phyloP scores from a whole-genome alignment of 2,888 invertebrate species.

The Thera obeliscata region DNA sequence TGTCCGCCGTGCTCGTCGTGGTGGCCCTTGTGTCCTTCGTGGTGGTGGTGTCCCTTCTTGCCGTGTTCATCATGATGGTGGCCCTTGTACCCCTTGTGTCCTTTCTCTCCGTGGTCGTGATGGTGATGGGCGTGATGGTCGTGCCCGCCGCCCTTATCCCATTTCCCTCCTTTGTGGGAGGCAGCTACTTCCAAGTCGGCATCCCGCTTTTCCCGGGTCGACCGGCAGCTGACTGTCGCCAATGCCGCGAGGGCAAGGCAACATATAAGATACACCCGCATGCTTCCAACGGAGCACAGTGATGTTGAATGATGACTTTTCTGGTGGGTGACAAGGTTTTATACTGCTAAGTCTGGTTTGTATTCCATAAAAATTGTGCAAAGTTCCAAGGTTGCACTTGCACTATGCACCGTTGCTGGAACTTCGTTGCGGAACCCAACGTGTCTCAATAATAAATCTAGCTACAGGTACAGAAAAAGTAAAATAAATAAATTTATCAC shows the following conservation, averaged over 20 bases:
- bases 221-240: conserved; percentile 81
- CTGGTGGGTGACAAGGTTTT: conserved; percentile 66
- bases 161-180: conserved; percentile 71
- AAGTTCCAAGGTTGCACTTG: conserved; percentile 74
- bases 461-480: conserved; percentile 16
- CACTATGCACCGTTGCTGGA: conserved; percentile 55
- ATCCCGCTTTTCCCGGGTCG: conserved; percentile 74
- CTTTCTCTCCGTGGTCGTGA: conserved; percentile 88
- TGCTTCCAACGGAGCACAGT: conserved; percentile 63
- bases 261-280: conserved; percentile 71
- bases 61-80: conserved; percentile 87
- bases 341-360: conserved; percentile 70
- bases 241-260: conserved; percentile 79
- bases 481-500: neutral
- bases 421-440: conserved; percentile 65
- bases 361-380: conserved; percentile 79
- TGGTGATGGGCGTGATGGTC: conserved; percentile 87
- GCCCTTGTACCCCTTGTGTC: conserved; percentile 89
- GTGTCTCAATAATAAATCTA: conserved; percentile 65
- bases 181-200: conserved; percentile 85
- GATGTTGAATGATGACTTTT: conserved; percentile 69
- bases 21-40: conserved; percentile 86
- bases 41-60: conserved; percentile 90
- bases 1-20: conserved; percentile 87
- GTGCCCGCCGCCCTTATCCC: conserved; percentile 86